Evolutionary conservation across 2,797 vertebrate species (phyloP).

Genomic region (Helicolenus hilgendorfi): DNA sequence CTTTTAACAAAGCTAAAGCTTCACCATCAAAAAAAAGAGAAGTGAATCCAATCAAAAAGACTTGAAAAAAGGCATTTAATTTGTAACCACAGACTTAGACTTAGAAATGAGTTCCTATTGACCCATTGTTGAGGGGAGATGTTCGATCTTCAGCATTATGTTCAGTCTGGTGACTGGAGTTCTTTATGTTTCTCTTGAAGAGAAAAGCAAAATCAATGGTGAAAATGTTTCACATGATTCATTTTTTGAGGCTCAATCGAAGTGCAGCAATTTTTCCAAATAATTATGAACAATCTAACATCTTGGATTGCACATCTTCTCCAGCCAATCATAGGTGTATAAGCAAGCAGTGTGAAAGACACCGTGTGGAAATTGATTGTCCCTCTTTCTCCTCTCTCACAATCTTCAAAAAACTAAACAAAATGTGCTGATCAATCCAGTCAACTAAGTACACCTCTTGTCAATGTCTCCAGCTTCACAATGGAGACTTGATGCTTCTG

Average conservation of each 20-base stretch:
- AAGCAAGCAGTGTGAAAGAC: conserved; percentile 73
- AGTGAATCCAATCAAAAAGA: conserved; percentile 75
- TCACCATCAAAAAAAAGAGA: conserved; percentile 50
- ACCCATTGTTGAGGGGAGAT: conserved; percentile 87
- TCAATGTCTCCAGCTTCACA: conserved; percentile 88
- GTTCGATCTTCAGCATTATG: conserved; percentile 91
- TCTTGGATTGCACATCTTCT: conserved; percentile 81
- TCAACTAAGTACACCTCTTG: conserved; percentile 88
- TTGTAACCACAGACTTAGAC: conserved; percentile 86
- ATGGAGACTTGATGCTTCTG: conserved; percentile 86
- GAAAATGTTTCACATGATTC: conserved; percentile 91
- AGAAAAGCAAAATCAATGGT: conserved; percentile 92
- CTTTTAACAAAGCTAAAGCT: conserved; percentile 68
- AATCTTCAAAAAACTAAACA: conserved; percentile 84
- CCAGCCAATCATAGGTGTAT: conserved; percentile 76
- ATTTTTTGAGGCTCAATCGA: conserved; percentile 91
- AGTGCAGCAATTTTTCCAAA: conserved; percentile 93
- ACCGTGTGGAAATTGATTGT: conserved; percentile 85
- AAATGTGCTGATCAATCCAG: conserved; percentile 91
- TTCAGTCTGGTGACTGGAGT: conserved; percentile 87
- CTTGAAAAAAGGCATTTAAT: conserved; percentile 74
- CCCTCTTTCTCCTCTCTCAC: conserved; percentile 73
- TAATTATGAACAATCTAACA: conserved; percentile 94
- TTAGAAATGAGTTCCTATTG: conserved; percentile 86
- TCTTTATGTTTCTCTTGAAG: conserved; percentile 90